Evolutionary conservation across 2,797 vertebrate species (phyloP).

Genomic region (Sparidentex hasta): DNA sequence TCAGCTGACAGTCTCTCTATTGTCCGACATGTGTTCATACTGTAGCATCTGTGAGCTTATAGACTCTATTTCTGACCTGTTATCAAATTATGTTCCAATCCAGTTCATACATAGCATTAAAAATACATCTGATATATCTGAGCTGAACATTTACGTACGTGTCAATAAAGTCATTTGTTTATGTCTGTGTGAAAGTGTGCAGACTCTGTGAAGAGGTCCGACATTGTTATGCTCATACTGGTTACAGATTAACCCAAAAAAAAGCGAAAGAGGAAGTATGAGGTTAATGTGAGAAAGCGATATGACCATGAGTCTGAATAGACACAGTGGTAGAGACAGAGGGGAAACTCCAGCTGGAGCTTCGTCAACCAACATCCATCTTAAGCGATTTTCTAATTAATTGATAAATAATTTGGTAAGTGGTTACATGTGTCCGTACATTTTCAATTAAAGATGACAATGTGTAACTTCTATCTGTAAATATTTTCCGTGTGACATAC

Average conservation of each 20-base stretch:
- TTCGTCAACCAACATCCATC: no score
- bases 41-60: not conserved
- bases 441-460: not conserved
- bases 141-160: no score
- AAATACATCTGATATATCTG: not conserved
- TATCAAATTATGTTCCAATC: not conserved
- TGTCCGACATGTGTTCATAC: not conserved
- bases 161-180: not conserved
- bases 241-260: not conserved
- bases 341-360: not conserved
- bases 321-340: not conserved
- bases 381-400: not conserved
- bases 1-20: not conserved
- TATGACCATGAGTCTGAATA: not conserved
- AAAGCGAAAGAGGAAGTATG: slow-evolving; percentile 21
- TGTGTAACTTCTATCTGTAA: not conserved
- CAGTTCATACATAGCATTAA: not conserved
- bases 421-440: not conserved
- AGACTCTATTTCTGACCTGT: not conserved
- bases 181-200: not conserved
- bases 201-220: not conserved
- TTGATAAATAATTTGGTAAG: not conserved
- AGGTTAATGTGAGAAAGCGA: slow-evolving; percentile 1
- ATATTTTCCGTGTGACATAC: not conserved
- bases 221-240: not conserved